phyloP scores from a whole-genome alignment of 2,113 vertebrate genomes.

The Ameiurus melas region DNA sequence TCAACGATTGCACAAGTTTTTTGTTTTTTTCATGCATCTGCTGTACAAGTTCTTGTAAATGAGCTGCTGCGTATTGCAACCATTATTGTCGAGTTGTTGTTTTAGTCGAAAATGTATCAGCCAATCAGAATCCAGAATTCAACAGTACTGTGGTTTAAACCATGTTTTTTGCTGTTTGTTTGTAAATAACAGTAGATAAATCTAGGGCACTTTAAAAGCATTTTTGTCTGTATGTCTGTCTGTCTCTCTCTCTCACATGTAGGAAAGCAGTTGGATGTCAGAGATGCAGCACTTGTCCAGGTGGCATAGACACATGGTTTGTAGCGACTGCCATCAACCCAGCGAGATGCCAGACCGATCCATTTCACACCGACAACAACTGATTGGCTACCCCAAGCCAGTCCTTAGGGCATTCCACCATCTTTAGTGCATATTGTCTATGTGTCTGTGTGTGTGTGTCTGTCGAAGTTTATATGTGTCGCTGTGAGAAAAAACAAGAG shows the following conservation, averaged over 20 bases:
- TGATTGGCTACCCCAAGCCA: slow-evolving; percentile 39
- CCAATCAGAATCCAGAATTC: neutral
- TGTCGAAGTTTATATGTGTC: neutral
- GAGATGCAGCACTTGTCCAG: slow-evolving; percentile 18
- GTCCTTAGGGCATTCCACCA: slow-evolving; percentile 37
- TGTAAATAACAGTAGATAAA: neutral
- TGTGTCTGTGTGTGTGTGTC: slow-evolving; percentile 7
- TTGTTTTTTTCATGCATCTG: too few species aligned
- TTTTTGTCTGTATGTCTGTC: neutral
- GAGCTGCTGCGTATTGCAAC: neutral
- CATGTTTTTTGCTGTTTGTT: neutral
- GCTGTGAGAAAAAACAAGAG: neutral
- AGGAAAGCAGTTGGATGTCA: slow-evolving; percentile 22
- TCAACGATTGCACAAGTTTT: too few species aligned
- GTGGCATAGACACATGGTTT: slow-evolving; percentile 38
- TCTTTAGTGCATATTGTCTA: slow-evolving; percentile 20
- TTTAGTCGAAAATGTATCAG: neutral
- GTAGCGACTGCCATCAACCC: slow-evolving; percentile 32
- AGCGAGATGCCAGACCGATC: slow-evolving; percentile 32
- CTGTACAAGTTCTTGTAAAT: too few species aligned
- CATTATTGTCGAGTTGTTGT: neutral
- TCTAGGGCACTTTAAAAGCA: neutral
- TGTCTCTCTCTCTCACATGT: slow-evolving; percentile 2
- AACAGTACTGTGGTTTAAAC: neutral
- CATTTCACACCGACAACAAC: slow-evolving; percentile 49